These are phyloP conservation scores for Brienomyrus longianalis DNA, from an alignment of 2,113 vertebrate genomes.

Conservation along the genomic window DNA sequence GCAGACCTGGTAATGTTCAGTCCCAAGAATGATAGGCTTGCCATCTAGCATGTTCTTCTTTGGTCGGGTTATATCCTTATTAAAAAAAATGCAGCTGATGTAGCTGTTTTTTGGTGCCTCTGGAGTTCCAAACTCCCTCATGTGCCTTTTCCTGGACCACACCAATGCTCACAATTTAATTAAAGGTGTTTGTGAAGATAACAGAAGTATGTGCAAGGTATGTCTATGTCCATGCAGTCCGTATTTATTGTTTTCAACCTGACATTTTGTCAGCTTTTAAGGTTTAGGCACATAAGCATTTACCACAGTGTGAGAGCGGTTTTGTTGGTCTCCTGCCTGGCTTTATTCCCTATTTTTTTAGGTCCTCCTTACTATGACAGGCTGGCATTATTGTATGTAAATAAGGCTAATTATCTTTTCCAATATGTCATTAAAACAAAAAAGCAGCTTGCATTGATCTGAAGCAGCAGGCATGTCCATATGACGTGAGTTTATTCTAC, in stretches of 20 bases:
- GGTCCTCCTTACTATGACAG: slow-evolving; percentile 5
- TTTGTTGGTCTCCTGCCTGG: not conserved
- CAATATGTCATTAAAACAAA: slow-evolving; percentile 26
- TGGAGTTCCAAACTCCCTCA: not conserved
- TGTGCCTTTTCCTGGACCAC: not conserved
- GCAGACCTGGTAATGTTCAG: not conserved
- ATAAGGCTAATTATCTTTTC: slow-evolving; percentile 47
- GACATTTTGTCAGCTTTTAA: slow-evolving; percentile 13
- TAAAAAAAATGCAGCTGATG: not conserved
- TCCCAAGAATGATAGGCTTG: not conserved
- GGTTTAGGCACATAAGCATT: not conserved
- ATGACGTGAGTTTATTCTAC: slow-evolving; percentile 3
- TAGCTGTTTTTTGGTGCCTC: not conserved
- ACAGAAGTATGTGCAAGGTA: not conserved
- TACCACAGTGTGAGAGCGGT: not conserved
- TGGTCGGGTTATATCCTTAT: not conserved
- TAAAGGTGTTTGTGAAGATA: not conserved
- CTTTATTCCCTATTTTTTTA: not conserved
- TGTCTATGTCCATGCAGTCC: not conserved
- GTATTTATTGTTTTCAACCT: not conserved
- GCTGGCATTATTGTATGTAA: slow-evolving; percentile 44
- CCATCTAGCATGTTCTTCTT: not conserved
- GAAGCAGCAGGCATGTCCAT: not conserved
- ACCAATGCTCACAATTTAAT: not conserved
- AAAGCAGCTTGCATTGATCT: slow-evolving; percentile 39